These are phyloP conservation scores for Synergus itoensis DNA, from an alignment of 2,888 invertebrate species.

Conservation along the genomic window DNA sequence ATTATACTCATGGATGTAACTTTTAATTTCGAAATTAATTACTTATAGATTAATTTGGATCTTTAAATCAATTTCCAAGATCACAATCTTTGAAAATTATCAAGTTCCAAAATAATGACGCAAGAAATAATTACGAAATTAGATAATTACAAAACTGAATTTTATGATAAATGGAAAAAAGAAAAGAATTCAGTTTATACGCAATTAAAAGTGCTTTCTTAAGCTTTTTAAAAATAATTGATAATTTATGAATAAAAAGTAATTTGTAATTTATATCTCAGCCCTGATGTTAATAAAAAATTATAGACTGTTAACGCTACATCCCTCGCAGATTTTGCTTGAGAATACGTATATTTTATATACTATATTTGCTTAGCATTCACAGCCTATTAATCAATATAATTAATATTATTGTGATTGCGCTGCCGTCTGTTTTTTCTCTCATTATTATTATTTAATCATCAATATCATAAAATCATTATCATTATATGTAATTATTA, in stretches of 20 bases:
- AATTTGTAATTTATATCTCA: conserved; percentile 11
- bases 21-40: not conserved
- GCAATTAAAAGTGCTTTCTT: not conserved
- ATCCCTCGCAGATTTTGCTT: not conserved
- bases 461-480: conserved; percentile 18
- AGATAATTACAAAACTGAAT: not conserved
- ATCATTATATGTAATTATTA: conserved; percentile 14
- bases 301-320: not conserved
- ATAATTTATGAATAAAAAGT: not conserved
- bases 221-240: not conserved
- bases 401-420: conserved; percentile 17
- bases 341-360: conserved; percentile 2
- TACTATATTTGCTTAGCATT: not conserved
- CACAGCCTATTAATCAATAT: conserved; percentile 14
- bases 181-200: not conserved
- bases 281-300: not conserved
- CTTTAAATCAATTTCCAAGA: not conserved
- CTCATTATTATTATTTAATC: conserved; percentile 19
- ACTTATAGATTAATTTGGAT: not conserved
- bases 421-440: not conserved
- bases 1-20: not conserved
- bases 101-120: not conserved
- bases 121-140: not conserved
- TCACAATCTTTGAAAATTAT: not conserved
- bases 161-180: not conserved